These are phyloP conservation scores for Erethizon dorsatum DNA, from an alignment of 2,797 vertebrate genomes.

Conservation along the genomic window DNA sequence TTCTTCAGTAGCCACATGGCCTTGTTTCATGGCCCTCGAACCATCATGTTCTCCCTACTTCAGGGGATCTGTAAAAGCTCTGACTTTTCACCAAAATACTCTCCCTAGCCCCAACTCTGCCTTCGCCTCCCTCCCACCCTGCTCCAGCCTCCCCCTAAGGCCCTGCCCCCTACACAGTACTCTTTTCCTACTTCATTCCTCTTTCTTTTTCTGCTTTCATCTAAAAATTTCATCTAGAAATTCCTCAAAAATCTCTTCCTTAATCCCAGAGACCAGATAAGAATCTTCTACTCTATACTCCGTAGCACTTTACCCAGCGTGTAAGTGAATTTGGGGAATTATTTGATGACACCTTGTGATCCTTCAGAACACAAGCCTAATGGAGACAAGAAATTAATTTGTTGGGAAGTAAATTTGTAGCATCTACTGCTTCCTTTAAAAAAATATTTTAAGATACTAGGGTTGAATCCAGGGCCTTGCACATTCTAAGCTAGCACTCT, in stretches of 20 bases:
- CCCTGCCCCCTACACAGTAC: background rate
- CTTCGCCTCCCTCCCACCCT: background rate
- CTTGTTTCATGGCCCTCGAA: background rate
- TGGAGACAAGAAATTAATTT: background rate
- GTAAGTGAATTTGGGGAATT: background rate
- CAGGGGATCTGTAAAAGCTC: background rate
- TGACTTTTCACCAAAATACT: background rate
- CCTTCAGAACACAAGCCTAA: background rate
- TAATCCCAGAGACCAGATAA: background rate
- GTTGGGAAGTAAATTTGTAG: background rate
- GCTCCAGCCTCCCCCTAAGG: no score
- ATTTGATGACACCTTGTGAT: background rate
- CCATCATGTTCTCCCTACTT: background rate
- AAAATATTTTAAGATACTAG: background rate
- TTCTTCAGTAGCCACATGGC: background rate
- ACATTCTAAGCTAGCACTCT: background rate
- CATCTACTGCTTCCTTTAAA: background rate
- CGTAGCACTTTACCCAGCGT: background rate
- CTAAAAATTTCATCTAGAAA: background rate
- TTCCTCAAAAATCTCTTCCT: background rate
- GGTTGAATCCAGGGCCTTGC: background rate
- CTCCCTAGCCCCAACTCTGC: no score
- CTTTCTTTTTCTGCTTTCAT: background rate
- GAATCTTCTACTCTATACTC: background rate
- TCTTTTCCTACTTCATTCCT: background rate